phyloP scores from a whole-genome alignment of 1,140 invertebrate species.

The Ceratosolen solmsi region DNA sequence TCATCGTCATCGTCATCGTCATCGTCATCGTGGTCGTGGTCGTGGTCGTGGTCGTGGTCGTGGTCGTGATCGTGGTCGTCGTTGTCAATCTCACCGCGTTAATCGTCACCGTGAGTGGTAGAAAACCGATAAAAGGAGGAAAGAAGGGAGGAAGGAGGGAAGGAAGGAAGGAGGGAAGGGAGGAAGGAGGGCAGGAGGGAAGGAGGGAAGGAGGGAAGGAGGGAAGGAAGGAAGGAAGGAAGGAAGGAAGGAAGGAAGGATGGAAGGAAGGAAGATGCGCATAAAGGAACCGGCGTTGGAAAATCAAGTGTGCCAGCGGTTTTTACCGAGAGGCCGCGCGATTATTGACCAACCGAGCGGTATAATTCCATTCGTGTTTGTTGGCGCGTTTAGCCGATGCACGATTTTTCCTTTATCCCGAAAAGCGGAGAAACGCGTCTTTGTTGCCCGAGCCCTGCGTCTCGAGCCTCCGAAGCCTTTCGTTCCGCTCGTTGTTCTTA shows the following conservation, averaged over 20 bases:
- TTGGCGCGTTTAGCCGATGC: not conserved
- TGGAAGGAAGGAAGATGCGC: not conserved
- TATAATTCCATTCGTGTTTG: not conserved
- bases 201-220: no score
- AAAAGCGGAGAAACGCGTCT: not conserved
- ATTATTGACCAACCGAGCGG: not conserved
- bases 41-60: no score
- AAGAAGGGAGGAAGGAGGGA: not conserved
- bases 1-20: no score
- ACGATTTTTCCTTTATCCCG: conserved; percentile 14
- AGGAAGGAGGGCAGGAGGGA: no score
- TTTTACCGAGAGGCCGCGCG: not conserved
- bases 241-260: not conserved
- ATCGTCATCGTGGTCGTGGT: no score
- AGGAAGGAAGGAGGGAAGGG: no score
- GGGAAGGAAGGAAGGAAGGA: no score
- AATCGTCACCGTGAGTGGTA: not conserved
- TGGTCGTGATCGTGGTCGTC: no score
- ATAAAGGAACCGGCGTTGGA: not conserved
- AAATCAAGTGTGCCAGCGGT: not conserved
- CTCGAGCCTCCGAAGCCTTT: not conserved
- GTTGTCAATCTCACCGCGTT: no score
- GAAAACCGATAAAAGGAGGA: not conserved
- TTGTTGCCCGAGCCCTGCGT: not conserved
- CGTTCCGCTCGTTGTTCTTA: conserved; percentile 9